phyloP scores from a whole-genome alignment of 2,113 vertebrate species.

The Melanocharis versteri region DNA sequence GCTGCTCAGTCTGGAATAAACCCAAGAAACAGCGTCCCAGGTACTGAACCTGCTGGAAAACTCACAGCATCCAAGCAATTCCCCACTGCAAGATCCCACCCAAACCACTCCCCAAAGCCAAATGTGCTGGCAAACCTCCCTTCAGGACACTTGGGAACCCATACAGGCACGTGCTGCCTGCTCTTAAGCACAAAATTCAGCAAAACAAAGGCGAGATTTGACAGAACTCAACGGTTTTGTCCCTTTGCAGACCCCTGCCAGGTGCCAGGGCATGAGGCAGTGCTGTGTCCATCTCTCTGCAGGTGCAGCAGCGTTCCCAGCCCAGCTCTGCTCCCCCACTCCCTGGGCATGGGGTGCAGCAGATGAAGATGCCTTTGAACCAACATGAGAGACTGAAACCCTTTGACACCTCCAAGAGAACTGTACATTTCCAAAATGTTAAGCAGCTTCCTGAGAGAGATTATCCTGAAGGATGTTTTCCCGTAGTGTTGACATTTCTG shows the following conservation, averaged over 20 bases:
- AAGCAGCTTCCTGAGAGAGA: slow-evolving; percentile 38
- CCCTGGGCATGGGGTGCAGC: fast-evolving
- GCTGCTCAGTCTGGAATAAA: neutral
- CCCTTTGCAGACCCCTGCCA: fast-evolving
- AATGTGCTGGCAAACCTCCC: neutral
- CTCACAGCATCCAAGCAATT: neutral
- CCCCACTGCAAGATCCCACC: neutral
- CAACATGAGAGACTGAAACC: neutral
- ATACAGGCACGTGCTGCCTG: fast-evolving
- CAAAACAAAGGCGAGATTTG: neutral
- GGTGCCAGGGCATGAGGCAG: neutral
- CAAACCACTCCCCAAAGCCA: neutral
- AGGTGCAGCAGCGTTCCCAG: fast-evolving
- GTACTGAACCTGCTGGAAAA: neutral
- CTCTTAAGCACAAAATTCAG: neutral
- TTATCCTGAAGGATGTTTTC: slow-evolving; percentile 44
- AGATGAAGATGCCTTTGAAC: neutral
- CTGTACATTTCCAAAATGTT: neutral
- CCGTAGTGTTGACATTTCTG: neutral
- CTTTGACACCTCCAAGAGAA: slow-evolving; percentile 1
- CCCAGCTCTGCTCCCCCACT: neutral
- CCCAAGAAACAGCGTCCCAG: neutral
- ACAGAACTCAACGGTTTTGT: neutral
- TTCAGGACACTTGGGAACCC: fast-evolving
- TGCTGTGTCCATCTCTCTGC: fast-evolving